Base-by-base conservation (phyloP, 2,113 vertebrate species). In the Otolemur garnettii region DNA sequence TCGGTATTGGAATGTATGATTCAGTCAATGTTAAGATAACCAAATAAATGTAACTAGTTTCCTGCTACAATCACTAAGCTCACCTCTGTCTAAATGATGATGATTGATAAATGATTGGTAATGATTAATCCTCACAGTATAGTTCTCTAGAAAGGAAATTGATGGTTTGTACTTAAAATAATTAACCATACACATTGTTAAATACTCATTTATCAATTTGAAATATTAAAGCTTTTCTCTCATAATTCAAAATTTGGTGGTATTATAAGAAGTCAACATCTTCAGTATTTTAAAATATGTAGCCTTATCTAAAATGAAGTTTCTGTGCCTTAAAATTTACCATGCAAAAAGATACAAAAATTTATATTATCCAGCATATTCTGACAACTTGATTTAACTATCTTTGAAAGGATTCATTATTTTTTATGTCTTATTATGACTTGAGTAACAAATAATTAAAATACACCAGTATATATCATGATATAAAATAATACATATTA, bases 121-220 rank as follows among this genome's bases (percentile, higher is more conserved):
- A 89, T 83, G 11, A 85, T n/a, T 90, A 7, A 75, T 35, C 10
- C 4, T 26, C 26, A 24, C 21, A 87, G 7, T 93, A 22, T 45
- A 57, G 2, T 21, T 33, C n/a, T 42, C 38, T 69, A 53, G 33
- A 92, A 95, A 87, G 38, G 64, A 92, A 91, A 74, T 0, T 50
- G 26, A 72, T 42, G 7, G 6, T 35, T 45, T 82, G 1, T 45
- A 50, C 9, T 42, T 50, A 66, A 21, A 75, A 45, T 72, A 88
- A 87, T 80, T 95, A 91, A 83, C 21, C 35, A n/a, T 75, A 83
- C 90, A 64, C 12, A 64, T 81, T 60, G 89, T 53, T 94, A 87
- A 96, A 95, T 0, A 77, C 2, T 35, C 68, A 55, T 66, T 90
- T 66, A 60, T 82, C 22, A 68, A 74, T 68, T 80, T 95, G 86